Base-by-base conservation (phyloP, 2,888 invertebrate species). In the Tetrapedia diversipes region DNA sequence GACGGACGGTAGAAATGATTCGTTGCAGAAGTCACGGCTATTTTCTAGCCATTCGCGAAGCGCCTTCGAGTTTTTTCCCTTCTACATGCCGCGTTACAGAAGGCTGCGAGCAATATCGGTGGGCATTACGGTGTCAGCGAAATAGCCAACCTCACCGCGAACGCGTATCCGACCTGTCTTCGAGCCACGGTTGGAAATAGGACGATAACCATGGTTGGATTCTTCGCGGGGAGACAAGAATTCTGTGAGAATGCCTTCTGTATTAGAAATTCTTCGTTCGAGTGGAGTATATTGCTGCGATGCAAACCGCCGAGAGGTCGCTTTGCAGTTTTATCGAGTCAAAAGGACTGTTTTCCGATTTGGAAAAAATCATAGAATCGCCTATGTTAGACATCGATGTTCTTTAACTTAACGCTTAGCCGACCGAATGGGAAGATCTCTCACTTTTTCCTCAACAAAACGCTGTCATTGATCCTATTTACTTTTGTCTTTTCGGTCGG, bases 1-100 rank as follows among this genome's bases (percentile, higher is more conserved):
- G 54, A 41, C 71, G 34, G 14, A 49, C 43, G 27, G 53, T 68
- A 27, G 43, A 53, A 70, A 45, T 53, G 43, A 45, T 59, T 64
- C 41, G 27, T 74, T 53, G 61, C 41, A n/a, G n/a, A n/a, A n/a
- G n/a, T n/a, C n/a, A 19, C n/a, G 49, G 14, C 22, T 16, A 39
- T 45, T 24, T 24, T 4, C 19, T n/a, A 29, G 45, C 22, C 22
- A 39, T 45, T 39, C 51, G 43, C 34, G 22, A 0, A 54, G 37
- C 51, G 37, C 22, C 61, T 45, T 14, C 14, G 14, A n/a, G n/a
- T n/a, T n/a, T n/a, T n/a, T n/a, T 32, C 2, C 41, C n/a, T 51
- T 41, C 37, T 57, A 24, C 16, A 4, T 11, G n/a, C 14, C 2
- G 4, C 27, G n/a, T 27, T 41, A 24, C 27, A n/a, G 10, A 32